Percentiles rank a stretch among this genome's conserved stretches.
Conservation (phyloP, 2,113 vertebrate genomes). For the Orycteropus afer region DNA sequence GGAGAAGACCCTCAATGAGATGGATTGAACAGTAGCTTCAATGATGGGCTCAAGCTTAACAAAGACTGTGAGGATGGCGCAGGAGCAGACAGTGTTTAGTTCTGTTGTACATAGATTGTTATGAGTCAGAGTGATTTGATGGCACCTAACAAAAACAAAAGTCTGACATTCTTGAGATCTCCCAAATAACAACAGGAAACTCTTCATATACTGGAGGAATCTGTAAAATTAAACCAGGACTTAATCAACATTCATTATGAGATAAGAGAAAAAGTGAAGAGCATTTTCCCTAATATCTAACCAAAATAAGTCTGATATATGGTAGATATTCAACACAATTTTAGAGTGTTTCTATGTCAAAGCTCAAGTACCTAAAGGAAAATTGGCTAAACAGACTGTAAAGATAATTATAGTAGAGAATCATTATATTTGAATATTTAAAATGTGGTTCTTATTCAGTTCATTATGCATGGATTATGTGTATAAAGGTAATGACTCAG, state of each 20-base stretch:
- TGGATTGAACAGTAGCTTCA: no score
- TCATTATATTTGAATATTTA: constrained; percentile 36
- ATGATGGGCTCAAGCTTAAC: no score
- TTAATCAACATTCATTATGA: not conserved
- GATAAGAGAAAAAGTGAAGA: not conserved
- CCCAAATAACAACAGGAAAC: not conserved
- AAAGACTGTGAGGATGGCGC: no score
- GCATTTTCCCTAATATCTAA: not conserved
- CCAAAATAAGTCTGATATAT: not conserved
- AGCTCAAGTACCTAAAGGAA: not conserved
- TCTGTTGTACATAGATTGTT: no score
- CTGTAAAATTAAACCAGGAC: not conserved
- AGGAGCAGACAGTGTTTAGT: no score
- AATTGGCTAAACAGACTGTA: not conserved
- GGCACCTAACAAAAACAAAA: no score
- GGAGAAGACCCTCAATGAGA: no score
- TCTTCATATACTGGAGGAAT: not conserved
- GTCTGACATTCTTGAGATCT: not conserved
- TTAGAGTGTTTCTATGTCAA: not conserved
- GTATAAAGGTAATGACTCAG: constrained; percentile 61
- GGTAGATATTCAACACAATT: not conserved
- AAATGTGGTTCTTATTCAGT: constrained; percentile 33
- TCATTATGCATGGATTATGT: constrained; percentile 68
- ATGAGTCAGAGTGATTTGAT: no score
- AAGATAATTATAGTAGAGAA: not conserved